Evolutionary conservation across 2,113 vertebrate species (phyloP).

Genomic region (Megaleporinus macrocephalus): DNA sequence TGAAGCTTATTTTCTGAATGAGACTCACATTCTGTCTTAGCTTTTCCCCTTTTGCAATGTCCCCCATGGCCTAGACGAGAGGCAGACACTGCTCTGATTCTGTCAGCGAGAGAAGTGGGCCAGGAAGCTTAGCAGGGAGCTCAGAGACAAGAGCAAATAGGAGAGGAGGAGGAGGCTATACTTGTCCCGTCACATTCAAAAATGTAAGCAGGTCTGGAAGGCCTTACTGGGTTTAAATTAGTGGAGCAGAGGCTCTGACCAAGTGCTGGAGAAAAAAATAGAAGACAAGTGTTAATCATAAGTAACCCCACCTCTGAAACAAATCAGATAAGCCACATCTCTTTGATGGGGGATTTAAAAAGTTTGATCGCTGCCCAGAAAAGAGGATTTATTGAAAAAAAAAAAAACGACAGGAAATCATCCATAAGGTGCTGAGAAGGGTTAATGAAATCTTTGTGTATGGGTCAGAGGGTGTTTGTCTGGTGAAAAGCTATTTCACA

Average conservation of each 20-base stretch:
- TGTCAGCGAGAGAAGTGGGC: slow-evolving; percentile 42
- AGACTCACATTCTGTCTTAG: background rate
- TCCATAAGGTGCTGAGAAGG: background rate
- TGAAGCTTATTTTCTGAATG: slow-evolving; percentile 5
- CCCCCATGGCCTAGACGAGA: slow-evolving; percentile 19
- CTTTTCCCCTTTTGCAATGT: slow-evolving; percentile 13
- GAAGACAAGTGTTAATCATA: background rate
- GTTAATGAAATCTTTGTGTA: slow-evolving; percentile 10
- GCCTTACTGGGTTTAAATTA: background rate
- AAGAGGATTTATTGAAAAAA: background rate
- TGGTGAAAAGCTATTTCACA: slow-evolving; percentile 22
- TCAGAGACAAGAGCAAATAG: background rate
- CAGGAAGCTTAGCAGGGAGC: slow-evolving; percentile 9
- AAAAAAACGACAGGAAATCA: slow-evolving; percentile 11
- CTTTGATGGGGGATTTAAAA: background rate
- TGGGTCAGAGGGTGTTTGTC: background rate
- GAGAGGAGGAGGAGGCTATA: slow-evolving; percentile 1
- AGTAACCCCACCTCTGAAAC: background rate
- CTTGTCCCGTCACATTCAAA: slow-evolving; percentile 27
- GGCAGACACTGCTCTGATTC: slow-evolving; percentile 42
- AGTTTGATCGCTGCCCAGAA: background rate
- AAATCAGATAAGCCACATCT: background rate
- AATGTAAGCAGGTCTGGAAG: background rate
- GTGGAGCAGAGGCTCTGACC: no score
- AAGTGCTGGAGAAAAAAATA: background rate